Base-by-base conservation (phyloP, 1,140 invertebrate genomes). In the Zophobas morio region DNA sequence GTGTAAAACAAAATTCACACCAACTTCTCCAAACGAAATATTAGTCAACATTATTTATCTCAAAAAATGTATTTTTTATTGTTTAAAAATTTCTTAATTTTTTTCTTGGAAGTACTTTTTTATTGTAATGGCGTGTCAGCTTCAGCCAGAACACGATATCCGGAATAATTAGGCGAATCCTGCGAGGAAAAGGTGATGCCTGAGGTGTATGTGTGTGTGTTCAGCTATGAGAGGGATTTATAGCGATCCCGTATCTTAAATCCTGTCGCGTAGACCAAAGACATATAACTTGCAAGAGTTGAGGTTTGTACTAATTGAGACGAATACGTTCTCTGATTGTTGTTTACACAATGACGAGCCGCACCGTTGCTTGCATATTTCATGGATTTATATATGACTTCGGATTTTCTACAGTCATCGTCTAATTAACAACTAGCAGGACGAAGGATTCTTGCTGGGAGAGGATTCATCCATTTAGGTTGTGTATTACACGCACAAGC, bases 281-380 rank as follows among this genome's bases (percentile, higher is more conserved):
- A 80, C 79, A 80, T 78, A 78, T 78, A 80, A 78, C 79, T 76
- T 78, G 79, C 77, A 74, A 74, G 53, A 76, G 74, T 78, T 78
- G 79, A 63, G 79, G 79, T 77, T 75, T 70, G 70, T 74, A 70
- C 79, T 80, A 80, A 80, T 80, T 80, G 76, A 78, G 79, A 80
- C 79, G 79, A 76, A 80, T 80, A 80, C 79, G 79, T 80, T 80
- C 74, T 78, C 77, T 78, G 74, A 80, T 80, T 80, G 79, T 78
- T 80, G 79, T 80, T 80, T 80, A 77, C 76, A 74, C 71, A 76
- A 78, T 80, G 79, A 80, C 76, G 79, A 80, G 75, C 77, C 70
- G 74, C 77, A 70, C 51, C 74, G 56, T 78, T 75, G 74, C 63
- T 54, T 80, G 77, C 79, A 80, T 80, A 80, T 80, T 80, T 80